Evolutionary conservation across 2,113 vertebrate species (phyloP), one percentile per base, ranked within the genome.

Genomic region (Eclectus roratus): DNA sequence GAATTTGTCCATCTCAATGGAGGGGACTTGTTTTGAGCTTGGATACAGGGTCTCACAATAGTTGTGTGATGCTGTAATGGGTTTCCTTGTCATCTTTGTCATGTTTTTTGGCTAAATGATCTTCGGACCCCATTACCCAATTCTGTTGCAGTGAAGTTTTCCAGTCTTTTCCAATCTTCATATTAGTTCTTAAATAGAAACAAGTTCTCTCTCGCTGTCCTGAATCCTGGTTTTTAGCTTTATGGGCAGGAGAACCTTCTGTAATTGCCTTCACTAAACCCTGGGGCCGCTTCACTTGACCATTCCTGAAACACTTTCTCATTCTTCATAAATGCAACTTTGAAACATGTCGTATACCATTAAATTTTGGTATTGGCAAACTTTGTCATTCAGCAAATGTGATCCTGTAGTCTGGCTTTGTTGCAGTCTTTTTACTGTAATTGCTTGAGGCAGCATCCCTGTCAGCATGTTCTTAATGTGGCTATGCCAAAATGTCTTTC

Each of bases 71-170:
- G 23, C 19, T 76, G 3, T 18, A 69, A 31, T 31, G 56, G 10
- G 39, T 90, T 91, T 27, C 39, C 17, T 78, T 93, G n/a, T 68
- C 16, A 29, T 63, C 24, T 52, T 63, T 50, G 17, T 70, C 25
- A 19, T 43, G 4, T 11, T 56, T 83, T 79, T 85, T 88, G 13
- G 9, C 47, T 43, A n/a, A 65, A 55, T 35, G 56, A 27, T 64
- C 27, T 52, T 72, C 2, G 2, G 37, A 49, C 25, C 8, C 14
- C 3, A 0, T 44, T 69, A 9, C 18, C n/a, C 6, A 9, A 6
- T 79, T 43, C 43, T 82, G 47, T 41, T 88, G 58, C 23, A 28
- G 17, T 64, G 73, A 35, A 7, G 4, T 68, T 89, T 78, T 64
- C 29, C n/a, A 24, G 9, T 35, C 35, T 64, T 86, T 78, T 68